Evolutionary conservation across 2,113 vertebrate genomes (phyloP).

Genomic region (Micromys minutus): DNA sequence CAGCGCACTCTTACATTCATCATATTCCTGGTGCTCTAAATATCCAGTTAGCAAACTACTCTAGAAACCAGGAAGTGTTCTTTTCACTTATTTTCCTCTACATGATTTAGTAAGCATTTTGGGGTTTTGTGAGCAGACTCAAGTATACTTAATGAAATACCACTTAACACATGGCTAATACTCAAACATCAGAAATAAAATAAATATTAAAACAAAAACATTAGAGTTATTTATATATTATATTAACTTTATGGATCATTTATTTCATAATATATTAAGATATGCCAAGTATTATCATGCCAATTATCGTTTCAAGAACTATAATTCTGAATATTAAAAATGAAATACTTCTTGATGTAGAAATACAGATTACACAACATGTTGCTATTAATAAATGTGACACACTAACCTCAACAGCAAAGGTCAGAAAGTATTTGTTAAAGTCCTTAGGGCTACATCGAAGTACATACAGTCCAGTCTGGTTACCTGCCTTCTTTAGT

Average conservation of each 20-base stretch:
- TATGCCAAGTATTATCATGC: conserved; percentile 40
- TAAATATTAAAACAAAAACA: not conserved
- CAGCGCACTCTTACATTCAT: not conserved
- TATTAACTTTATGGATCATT: not conserved
- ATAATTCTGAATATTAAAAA: conserved; percentile 55
- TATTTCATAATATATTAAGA: conserved; percentile 13
- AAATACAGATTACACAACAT: conserved; percentile 31
- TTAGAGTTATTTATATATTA: conserved; percentile 28
- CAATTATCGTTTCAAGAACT: conserved; percentile 43
- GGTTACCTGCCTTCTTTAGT: conserved; percentile 92
- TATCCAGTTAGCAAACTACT: not conserved
- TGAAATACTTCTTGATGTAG: conserved; percentile 7
- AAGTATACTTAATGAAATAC: conserved; percentile 1
- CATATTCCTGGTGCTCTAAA: not conserved
- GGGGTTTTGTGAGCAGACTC: not conserved
- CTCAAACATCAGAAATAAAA: conserved; percentile 45
- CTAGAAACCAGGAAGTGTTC: conserved; percentile 28
- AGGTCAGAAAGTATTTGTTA: conserved; percentile 96
- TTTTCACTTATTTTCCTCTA: conserved; percentile 43
- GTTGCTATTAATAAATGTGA: conserved; percentile 24
- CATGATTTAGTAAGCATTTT: not conserved
- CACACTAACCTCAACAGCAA: conserved; percentile 94
- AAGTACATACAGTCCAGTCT: conserved; percentile 94
- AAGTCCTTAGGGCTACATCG: conserved; percentile 97
- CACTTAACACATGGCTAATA: conserved; percentile 31